Evolutionary conservation across 2,888 invertebrate species (phyloP), one percentile per base, ranked within the genome.

Genomic region (Spialia ferax): DNA sequence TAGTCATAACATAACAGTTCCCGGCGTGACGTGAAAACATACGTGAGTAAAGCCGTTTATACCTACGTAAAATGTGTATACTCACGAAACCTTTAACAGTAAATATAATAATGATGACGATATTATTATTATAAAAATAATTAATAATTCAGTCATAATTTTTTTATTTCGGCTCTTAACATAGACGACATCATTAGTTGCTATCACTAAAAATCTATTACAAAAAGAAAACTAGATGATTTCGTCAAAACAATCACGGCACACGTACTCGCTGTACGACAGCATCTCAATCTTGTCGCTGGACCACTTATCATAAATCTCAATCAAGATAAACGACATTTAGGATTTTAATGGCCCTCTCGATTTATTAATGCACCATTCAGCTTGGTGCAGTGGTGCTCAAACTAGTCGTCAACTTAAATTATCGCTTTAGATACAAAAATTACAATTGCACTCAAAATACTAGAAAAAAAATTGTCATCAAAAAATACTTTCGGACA

Each of bases 281-380:
- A 79, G 87, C 85, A 85, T 86, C 90, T 91, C 89, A 88, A 89
- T 90, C 88, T 82, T 77, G 82, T 82, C 77, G 71, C 71, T 77
- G 69, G 72, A 75, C 79, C 82, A 84, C 83, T 89, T 90, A 91
- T 91, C 91, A 91, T 89, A 90, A 87, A 91, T 91, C 91, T 91
- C 76, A 79, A 92, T 92, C 92, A 88, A 87, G 90, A 92, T 92
- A 89, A 88, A 83, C 84, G 86, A 87, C 89, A 86, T 86, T 89
- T 90, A 88, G 82, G 83, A 84, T 84, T 88, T 87, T 91, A 91
- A 92, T 91, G 89, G 86, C 76, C 76, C 82, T 79, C 79, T 84
- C 83, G 82, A 88, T 87, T 83, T 91, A 91, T 91, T 89, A 89
- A 88, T 87, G 87, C 79, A 76, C 82, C 78, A 83, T 85, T 81